Percentiles rank a stretch among this genome's conserved stretches.
phyloP scores from a whole-genome alignment of 1,140 invertebrate species.

The Chymomyza costata region DNA sequence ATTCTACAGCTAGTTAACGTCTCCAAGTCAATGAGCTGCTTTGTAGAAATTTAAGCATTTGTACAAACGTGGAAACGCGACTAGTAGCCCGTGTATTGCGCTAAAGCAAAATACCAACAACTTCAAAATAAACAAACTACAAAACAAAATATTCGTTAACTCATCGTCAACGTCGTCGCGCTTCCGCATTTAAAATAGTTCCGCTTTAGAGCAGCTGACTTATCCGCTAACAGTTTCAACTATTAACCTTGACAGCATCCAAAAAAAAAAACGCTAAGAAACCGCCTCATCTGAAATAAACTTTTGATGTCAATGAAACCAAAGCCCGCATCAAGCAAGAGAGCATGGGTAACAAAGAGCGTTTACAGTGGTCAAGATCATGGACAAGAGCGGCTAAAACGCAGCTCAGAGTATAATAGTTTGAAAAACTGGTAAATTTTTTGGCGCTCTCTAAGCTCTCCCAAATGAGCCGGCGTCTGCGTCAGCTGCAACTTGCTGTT shows the following conservation, averaged over 20 bases:
- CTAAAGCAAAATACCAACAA: constrained; percentile 16
- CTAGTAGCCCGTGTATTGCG: constrained; percentile 54
- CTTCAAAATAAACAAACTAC: constrained; percentile 20
- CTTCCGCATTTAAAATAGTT: constrained; percentile 62
- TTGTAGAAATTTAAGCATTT: not conserved
- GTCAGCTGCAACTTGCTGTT: too few species aligned
- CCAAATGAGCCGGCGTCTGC: too few species aligned
- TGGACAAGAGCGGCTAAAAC: constrained; percentile 52
- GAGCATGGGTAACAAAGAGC: constrained; percentile 12
- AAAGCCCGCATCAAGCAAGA: not conserved
- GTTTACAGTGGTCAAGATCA: constrained; percentile 58
- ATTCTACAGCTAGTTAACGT: too few species aligned
- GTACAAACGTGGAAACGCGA: constrained; percentile 34
- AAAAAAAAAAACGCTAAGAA: not conserved
- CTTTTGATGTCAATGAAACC: constrained; percentile 66
- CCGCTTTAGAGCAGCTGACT: constrained; percentile 49
- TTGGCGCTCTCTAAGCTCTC: not conserved
- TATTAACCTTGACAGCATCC: constrained; percentile 59
- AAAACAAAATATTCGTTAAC: constrained; percentile 4
- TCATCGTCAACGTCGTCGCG: constrained; percentile 38
- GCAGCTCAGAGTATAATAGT: not conserved
- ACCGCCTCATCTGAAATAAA: constrained; percentile 21
- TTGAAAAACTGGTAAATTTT: constrained; percentile 24
- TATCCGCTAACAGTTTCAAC: constrained; percentile 63
- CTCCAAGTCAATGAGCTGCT: not conserved